Percentiles rank a stretch among this genome's conserved stretches.
Evolutionary conservation across 2,888 invertebrate genomes (phyloP).

Genomic region (Hesperia comma): DNA sequence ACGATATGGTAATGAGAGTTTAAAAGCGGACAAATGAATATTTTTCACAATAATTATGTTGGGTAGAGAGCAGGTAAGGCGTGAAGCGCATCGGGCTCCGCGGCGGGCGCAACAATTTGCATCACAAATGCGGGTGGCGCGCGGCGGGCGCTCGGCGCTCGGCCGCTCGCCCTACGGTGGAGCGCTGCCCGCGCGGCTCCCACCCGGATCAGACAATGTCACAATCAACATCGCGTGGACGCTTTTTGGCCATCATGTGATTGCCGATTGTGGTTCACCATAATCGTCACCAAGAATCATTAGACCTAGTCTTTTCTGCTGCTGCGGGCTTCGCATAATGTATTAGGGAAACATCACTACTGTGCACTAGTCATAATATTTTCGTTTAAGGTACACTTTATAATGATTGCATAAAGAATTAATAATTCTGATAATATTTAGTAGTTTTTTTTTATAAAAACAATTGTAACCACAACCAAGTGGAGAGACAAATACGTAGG

Average conservation of each 20-base stretch:
- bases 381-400: too few relatives aligned
- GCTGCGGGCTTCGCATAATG: background rate
- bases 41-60: slow-evolving; percentile 79
- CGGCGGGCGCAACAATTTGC: slow-evolving; percentile 68
- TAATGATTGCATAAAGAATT: too few relatives aligned
- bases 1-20: slow-evolving; percentile 64
- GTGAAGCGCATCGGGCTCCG: slow-evolving; percentile 62
- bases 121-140: slow-evolving; percentile 69
- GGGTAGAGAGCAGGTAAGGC: slow-evolving; percentile 75
- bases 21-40: slow-evolving; percentile 76
- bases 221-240: slow-evolving; percentile 82
- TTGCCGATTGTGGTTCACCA: slow-evolving; percentile 76
- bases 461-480: too few relatives aligned
- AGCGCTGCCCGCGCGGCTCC: slow-evolving; percentile 55
- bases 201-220: slow-evolving; percentile 76
- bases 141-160: slow-evolving; percentile 67
- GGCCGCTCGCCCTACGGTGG: slow-evolving; percentile 53
- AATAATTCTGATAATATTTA: too few relatives aligned
- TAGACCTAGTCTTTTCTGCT: slow-evolving; percentile 24
- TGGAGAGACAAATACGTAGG: too few relatives aligned
- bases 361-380: too few relatives aligned
- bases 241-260: slow-evolving; percentile 79
- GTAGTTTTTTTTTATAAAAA: too few relatives aligned
- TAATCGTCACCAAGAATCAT: slow-evolving; percentile 62
- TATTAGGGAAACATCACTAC: too few relatives aligned